phyloP scores from a whole-genome alignment of 2,888 invertebrate genomes.

The Apamea anceps region DNA sequence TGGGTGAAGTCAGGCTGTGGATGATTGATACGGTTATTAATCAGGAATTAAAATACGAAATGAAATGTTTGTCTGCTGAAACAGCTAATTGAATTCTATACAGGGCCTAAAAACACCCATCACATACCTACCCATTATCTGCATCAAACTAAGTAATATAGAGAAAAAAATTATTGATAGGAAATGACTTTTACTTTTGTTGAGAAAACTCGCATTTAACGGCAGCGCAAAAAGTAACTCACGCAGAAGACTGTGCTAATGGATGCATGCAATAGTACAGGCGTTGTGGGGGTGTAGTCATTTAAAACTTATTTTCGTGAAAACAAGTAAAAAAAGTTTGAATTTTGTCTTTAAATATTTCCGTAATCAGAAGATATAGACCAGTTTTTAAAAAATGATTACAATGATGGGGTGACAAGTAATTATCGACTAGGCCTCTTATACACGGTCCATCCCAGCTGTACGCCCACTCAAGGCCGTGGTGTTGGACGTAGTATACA shows the following conservation, averaged over 20 bases:
- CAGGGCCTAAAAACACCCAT: neutral
- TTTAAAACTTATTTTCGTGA: neutral
- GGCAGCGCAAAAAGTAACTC: neutral
- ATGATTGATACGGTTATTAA: neutral
- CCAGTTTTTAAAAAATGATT: neutral
- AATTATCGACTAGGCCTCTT: neutral
- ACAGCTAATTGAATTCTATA: neutral
- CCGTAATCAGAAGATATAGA: neutral
- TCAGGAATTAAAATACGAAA: neutral
- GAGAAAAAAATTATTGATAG: neutral
- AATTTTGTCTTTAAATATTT: too few species aligned
- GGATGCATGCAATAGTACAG: neutral
- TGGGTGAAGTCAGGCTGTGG: neutral
- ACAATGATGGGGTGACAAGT: neutral
- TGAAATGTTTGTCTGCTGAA: neutral
- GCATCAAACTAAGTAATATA: neutral
- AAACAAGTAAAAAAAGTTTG: neutral
- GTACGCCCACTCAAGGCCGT: too few species aligned
- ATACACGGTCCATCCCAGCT: too few species aligned
- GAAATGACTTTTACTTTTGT: neutral
- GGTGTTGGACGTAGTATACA: neutral
- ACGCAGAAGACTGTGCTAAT: neutral
- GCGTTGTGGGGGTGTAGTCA: neutral
- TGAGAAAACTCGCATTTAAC: neutral
- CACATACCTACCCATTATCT: neutral